Conservation (phyloP, 2,888 invertebrate genomes). For the Hydriomena furcata region DNA sequence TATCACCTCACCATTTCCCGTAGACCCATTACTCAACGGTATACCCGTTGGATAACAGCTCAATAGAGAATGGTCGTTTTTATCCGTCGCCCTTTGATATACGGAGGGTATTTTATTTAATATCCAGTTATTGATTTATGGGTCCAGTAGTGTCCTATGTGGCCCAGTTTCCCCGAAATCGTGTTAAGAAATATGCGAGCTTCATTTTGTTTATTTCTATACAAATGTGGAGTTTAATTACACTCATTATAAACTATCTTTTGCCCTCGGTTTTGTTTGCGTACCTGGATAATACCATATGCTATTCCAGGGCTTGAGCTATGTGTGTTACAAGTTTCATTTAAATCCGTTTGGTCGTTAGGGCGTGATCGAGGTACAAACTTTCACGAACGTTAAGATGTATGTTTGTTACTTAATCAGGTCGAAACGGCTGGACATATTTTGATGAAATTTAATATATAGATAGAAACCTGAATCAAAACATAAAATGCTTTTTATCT, state of each 20-base stretch:
- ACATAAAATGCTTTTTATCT: too few relatives aligned
- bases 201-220: conserved; percentile 47
- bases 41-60: conserved; percentile 35
- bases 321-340: too few relatives aligned
- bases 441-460: too few relatives aligned
- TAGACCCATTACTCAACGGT: conserved; percentile 39
- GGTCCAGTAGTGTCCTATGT: conserved; percentile 52
- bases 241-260: not conserved
- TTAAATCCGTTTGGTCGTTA: too few relatives aligned
- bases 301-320: too few relatives aligned
- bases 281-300: too few relatives aligned
- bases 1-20: conserved; percentile 45
- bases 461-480: too few relatives aligned
- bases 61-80: conserved; percentile 56
- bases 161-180: conserved; percentile 53
- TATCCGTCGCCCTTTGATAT: conserved; percentile 66
- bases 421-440: too few relatives aligned
- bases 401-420: too few relatives aligned
- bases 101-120: conserved; percentile 75
- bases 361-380: too few relatives aligned
- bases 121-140: conserved; percentile 78
- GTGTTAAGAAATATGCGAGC: conserved; percentile 60
- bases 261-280: not conserved
- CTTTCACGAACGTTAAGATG: too few relatives aligned
- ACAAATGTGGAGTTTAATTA: not conserved